phyloP scores from a whole-genome alignment of 2,113 vertebrate genomes.

The Bos javanicus region DNA sequence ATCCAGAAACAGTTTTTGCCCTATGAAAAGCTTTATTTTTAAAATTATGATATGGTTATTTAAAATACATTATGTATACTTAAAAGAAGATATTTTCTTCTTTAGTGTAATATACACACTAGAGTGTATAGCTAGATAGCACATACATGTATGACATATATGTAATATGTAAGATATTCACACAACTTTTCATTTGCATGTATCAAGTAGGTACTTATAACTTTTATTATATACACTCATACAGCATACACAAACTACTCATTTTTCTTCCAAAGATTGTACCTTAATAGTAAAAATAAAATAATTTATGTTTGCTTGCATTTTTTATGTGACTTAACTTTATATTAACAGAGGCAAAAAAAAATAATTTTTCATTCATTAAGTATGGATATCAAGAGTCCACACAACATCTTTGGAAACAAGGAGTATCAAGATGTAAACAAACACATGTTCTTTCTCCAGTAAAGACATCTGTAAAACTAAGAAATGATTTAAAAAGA shows the following conservation, averaged over 20 bases:
- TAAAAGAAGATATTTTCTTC: background rate
- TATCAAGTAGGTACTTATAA: background rate
- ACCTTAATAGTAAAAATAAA: background rate
- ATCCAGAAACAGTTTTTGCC: background rate
- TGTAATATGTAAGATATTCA: background rate
- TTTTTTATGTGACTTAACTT: background rate
- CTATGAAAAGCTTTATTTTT: background rate
- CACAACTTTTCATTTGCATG: background rate
- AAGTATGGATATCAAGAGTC: background rate
- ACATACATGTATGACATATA: no score
- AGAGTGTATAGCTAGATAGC: background rate
- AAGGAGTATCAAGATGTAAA: background rate
- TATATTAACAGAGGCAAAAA: background rate
- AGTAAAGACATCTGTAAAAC: background rate
- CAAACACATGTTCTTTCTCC: background rate
- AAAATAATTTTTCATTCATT: background rate
- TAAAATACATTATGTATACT: background rate
- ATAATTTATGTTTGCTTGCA: background rate
- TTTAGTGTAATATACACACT: background rate
- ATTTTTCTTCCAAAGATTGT: background rate
- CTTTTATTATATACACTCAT: background rate
- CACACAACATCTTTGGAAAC: background rate
- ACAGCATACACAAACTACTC: background rate
- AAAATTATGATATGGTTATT: background rate
- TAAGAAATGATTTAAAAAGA: background rate